Conservation (phyloP, 1,140 invertebrate genomes). For the Coenobita brevimanus region DNA sequence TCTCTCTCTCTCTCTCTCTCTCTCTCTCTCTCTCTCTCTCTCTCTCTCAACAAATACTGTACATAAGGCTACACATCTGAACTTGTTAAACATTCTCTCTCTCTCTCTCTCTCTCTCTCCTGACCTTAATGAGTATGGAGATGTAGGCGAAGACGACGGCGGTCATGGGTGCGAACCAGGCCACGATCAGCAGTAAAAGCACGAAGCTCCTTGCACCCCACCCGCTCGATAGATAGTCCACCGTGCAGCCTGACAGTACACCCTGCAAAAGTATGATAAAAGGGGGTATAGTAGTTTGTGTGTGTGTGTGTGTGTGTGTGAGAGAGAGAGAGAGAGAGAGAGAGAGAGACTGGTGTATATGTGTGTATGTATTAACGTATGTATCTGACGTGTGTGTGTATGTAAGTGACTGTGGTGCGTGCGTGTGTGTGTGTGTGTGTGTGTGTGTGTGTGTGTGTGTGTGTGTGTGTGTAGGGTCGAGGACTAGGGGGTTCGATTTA, state of each 20-base stretch:
- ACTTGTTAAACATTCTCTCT: background rate
- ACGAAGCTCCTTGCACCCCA: constrained; percentile 18
- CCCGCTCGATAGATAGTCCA: constrained; percentile 28
- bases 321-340: background rate
- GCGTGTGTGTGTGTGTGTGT: background rate
- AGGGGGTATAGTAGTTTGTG: background rate
- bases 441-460: too few species aligned
- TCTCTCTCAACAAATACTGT: too few species aligned
- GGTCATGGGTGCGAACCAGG: constrained; percentile 25
- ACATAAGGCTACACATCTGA: background rate
- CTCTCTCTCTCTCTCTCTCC: constrained; percentile 24
- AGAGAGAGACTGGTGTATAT: background rate
- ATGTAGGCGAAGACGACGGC: constrained; percentile 28
- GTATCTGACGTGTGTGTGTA: background rate
- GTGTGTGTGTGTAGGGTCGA: too few species aligned
- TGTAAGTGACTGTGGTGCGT: background rate
- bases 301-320: background rate
- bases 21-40: constrained; percentile 33
- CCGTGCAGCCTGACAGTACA: constrained; percentile 28
- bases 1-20: constrained; percentile 34
- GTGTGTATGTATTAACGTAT: background rate
- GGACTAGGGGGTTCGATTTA: too few species aligned
- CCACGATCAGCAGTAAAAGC: constrained; percentile 10
- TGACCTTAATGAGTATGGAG: constrained; percentile 14
- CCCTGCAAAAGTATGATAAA: constrained; percentile 13